Evolutionary conservation across 2,797 vertebrate species (phyloP), one percentile per base, ranked within the genome.

Genomic region (Chelidonichthys spinosus): DNA sequence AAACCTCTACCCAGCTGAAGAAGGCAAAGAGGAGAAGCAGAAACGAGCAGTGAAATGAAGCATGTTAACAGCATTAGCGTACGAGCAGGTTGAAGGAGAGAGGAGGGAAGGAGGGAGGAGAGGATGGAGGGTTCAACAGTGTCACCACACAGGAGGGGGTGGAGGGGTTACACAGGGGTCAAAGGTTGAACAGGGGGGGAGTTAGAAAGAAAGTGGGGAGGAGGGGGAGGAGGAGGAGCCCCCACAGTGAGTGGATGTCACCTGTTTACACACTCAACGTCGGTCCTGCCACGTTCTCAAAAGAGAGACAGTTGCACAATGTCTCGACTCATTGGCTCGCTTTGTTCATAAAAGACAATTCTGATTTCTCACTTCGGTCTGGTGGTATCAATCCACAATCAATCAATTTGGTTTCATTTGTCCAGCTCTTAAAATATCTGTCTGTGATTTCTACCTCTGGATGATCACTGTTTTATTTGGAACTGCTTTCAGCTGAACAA

Each of bases 181-280:
- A 79, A 73, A 90, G 88, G 87, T 89, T 78, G 74, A 71, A 54
- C 74, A 87, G 69, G 63, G 76, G 49, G 74, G 81, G 77, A 84
- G 60, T 63, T 33, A 32, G 52, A 60, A 63, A 44, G 72, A 74
- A 35, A 70, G 14, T 7, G 14, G 39, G 33, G 53, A 6, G 11
- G 32, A 32, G 60, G 40, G 18, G 14, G 18, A 9, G 17, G 53
- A 11, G 53, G 54, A 46, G 72, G 72, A 36, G 87, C 88, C 86
- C 89, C 81, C 81, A 50, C 83, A 87, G 83, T 84, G 69, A 81
- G 85, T 87, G 82, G 79, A 89, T 78, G 83, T 81, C 87, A 87
- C 83, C 87, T 92, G 90, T 92, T 92, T 89, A 91, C 82, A 90
- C 89, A 89, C 64, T 87, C 74, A 67, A 78, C 71, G 47, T 40